Evolutionary conservation across 2,797 vertebrate genomes (phyloP), one percentile per base, ranked within the genome.

Genomic region (Argya squamiceps): DNA sequence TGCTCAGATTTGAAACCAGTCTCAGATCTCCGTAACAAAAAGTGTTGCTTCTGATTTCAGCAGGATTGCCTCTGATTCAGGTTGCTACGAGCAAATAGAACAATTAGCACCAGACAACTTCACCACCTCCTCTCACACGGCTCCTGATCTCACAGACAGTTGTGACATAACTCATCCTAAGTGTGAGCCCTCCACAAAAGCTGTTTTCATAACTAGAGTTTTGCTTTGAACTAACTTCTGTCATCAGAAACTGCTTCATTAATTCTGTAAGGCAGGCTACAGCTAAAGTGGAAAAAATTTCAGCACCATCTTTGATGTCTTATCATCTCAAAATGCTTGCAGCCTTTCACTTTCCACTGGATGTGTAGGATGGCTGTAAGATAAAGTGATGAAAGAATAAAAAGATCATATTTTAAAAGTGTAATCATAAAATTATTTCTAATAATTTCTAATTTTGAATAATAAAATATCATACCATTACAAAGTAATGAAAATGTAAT

Each of bases 401-500:
- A 96, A 92, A 87, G 47, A 91, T 96, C 73, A 24, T 87, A 86
- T 95, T 96, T 95, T 95, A 76, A 93, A 88, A 50, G 6, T 34
- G 60, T 91, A 89, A 68, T 96, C 41, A 76, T 96, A 95, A 97
- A 97, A 97, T 96, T 96, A 95, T 96, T 97, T 52, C 56, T 93
- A 96, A 94, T 86, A 89, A 94, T 88, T 93, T 82, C 69, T 87
- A 87, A 88, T 90, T 93, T 87, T 17, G 19, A 97, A 97, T 96
- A 96, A 97, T 98, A 97, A 98, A 97, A 92, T 84, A 96, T 62
- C 92, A 46, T 95, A 93, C 84, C n/a, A 96, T 98, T 98, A 97
- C 62, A 88, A 97, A 97, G 96, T 95, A 96, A 97, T 98, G 97
- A 98, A 97, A 97, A 94, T 64, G 95, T 93, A 97, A 97, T 98